Base-by-base conservation (phyloP, 2,797 vertebrate species). In the Pseudomugil tenellus region DNA sequence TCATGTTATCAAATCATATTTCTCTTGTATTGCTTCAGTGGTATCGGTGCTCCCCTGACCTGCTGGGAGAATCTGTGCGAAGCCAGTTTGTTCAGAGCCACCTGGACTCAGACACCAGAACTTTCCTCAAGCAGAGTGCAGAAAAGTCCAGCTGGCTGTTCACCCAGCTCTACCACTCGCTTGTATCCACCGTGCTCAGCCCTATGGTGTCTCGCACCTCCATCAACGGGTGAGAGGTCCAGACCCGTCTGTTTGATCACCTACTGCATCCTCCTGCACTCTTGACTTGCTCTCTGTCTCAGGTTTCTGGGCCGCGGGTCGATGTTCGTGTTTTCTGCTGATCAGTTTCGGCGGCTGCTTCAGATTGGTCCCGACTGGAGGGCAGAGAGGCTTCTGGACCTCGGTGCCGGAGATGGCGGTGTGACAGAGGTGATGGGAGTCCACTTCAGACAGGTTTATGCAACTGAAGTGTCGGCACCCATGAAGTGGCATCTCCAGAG, bases 401-500 rank as follows among this genome's bases (percentile, higher is more conserved):
- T 99, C 28, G 98, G 98, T 14, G 98, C 98, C 2, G 98, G 98
- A 10, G 96, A 99, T 52, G 98, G 98, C 58, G 96, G 96, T 6
- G 95, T 99, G 69, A 99, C 97, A 2, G 96, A 96, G 79, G 94
- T 99, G 68, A 98, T 99, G 97, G 96, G 95, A 52, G 88, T 87
- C 72, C 95, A 98, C 84, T 99, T 99, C 89, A 94, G 88, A 74
- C 96, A 99, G 91, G 94, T 97, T 73, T 99, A 96, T 74, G 95
- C 93, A 74, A 99, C 98, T 1, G 98, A 99, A 80, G 94, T 99
- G 29, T 99, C 98, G 4, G 82, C 91, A 65, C 96, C 98, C 0
- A 99, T 99, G 98, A 98, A 95, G 76, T 99, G 98, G 97, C 97
- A 97, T 83, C 96, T 99, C 55, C 97, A 97, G 86, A 96, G 95